These are phyloP conservation scores for Lycodopsis pacificus DNA, from an alignment of 2,797 vertebrate species.

Conservation along the genomic window DNA sequence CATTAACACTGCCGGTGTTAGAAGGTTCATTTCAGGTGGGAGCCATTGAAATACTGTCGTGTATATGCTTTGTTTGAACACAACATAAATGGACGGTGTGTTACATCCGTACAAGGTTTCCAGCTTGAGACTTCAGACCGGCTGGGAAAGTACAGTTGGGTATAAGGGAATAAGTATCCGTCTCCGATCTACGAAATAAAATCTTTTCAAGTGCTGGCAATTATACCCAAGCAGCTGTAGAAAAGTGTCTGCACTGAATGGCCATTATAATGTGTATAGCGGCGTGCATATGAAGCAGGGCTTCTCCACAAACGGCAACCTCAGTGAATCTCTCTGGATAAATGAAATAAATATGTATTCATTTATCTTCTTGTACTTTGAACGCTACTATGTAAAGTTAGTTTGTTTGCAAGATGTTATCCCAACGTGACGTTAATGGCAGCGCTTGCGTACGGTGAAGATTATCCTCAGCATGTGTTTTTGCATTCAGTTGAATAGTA, in stretches of 20 bases:
- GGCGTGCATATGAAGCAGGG: neutral
- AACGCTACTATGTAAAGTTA: neutral
- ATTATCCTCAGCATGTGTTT: slow-evolving; percentile 13
- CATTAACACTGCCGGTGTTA: slow-evolving; percentile 12
- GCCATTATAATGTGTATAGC: neutral
- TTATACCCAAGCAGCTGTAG: slow-evolving; percentile 13
- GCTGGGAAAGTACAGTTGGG: neutral
- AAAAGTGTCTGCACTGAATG: neutral
- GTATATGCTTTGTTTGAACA: neutral
- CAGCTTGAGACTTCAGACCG: neutral
- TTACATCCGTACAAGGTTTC: neutral
- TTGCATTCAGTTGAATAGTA: slow-evolving; percentile 23
- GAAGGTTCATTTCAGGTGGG: slow-evolving; percentile 17
- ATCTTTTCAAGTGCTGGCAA: slow-evolving; percentile 9
- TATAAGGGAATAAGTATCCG: neutral
- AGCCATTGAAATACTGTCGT: neutral
- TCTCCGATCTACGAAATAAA: neutral
- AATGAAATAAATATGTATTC: neutral
- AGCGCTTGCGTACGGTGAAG: neutral
- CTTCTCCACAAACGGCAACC: neutral
- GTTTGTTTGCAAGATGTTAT: neutral
- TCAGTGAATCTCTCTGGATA: neutral
- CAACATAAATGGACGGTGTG: neutral
- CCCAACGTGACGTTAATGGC: neutral
- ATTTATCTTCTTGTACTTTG: neutral